Percentiles rank a stretch among this genome's conserved stretches.
Conservation (phyloP, 1,140 invertebrate species). For the Drosophila azteca region DNA sequence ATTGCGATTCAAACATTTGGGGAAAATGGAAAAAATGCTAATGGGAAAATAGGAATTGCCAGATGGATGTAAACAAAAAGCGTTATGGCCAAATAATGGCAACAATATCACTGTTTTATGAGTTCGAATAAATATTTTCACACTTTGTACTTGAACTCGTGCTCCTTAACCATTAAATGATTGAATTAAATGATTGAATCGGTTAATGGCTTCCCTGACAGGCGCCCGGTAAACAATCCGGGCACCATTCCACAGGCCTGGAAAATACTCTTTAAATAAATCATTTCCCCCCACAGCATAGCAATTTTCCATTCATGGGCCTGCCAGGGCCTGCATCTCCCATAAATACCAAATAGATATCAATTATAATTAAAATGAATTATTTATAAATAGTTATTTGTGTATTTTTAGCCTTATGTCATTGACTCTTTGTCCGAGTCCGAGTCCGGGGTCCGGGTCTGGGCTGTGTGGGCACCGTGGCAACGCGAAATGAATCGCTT, state of each 20-base stretch:
- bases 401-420: constrained; percentile 49
- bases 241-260: constrained; percentile 4
- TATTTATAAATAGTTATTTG: constrained; percentile 46
- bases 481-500: constrained; percentile 26
- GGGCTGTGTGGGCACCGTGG: neutral
- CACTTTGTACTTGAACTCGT: constrained; percentile 49
- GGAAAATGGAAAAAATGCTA: constrained; percentile 12
- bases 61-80: constrained; percentile 33
- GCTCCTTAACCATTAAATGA: constrained; percentile 41
- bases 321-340: constrained; percentile 1
- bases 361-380: constrained; percentile 21
- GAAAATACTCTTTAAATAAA: constrained; percentile 35
- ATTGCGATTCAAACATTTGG: neutral
- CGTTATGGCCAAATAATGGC: constrained; percentile 44
- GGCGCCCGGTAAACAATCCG: constrained; percentile 30
- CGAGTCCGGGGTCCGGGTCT: neutral
- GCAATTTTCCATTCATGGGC: neutral
- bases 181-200: constrained; percentile 51
- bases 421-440: constrained; percentile 55
- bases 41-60: constrained; percentile 16
- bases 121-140: constrained; percentile 52
- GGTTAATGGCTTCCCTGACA: constrained; percentile 29
- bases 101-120: constrained; percentile 51
- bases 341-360: constrained; percentile 35
- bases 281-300: constrained; percentile 8